Evolutionary conservation across 92 coral and sea anemone species (phyloP).

Genomic region (Epizoanthus scotinus): DNA sequence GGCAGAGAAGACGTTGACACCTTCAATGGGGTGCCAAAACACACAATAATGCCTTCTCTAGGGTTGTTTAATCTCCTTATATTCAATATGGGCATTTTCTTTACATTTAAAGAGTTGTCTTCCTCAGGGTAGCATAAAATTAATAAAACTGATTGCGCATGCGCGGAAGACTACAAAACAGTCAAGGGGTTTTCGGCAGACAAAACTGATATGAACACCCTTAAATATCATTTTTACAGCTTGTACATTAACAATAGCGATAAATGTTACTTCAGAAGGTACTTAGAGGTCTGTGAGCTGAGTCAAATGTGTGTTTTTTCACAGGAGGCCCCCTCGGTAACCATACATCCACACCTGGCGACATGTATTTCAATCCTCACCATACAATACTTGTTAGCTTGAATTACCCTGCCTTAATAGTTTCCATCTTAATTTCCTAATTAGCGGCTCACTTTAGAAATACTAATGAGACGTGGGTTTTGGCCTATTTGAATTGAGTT

Average conservation of each 20-base stretch:
- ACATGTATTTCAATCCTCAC: constrained; percentile 28
- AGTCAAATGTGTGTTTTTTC: constrained; percentile 16
- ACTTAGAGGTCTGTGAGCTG: constrained; percentile 28
- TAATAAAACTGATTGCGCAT: constrained; percentile 72
- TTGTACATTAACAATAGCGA: constrained; percentile 41
- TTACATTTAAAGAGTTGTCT: constrained; percentile 25
- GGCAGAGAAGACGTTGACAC: background rate
- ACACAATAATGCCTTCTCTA: constrained; percentile 15
- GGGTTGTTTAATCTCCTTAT: constrained; percentile 7
- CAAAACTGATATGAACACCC: constrained; percentile 34
- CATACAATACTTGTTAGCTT: constrained; percentile 69
- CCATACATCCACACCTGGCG: constrained; percentile 76
- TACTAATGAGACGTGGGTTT: constrained; percentile 64
- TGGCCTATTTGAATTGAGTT: constrained; percentile 51
- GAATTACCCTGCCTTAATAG: constrained; percentile 66
- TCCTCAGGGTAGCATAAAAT: constrained; percentile 2
- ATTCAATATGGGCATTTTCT: constrained; percentile 38
- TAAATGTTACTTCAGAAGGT: constrained; percentile 52
- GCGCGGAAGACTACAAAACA: constrained; percentile 55
- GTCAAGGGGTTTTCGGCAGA: constrained; percentile 9
- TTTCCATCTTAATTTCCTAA: constrained; percentile 67
- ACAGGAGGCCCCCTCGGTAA: constrained; percentile 90
- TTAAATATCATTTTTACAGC: constrained; percentile 50
- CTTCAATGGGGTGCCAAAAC: background rate
- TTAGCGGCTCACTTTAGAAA: constrained; percentile 80